Percentiles rank a stretch among this genome's conserved stretches.
Evolutionary conservation across 2,113 vertebrate genomes (phyloP).

Genomic region (Stercorarius parasiticus): DNA sequence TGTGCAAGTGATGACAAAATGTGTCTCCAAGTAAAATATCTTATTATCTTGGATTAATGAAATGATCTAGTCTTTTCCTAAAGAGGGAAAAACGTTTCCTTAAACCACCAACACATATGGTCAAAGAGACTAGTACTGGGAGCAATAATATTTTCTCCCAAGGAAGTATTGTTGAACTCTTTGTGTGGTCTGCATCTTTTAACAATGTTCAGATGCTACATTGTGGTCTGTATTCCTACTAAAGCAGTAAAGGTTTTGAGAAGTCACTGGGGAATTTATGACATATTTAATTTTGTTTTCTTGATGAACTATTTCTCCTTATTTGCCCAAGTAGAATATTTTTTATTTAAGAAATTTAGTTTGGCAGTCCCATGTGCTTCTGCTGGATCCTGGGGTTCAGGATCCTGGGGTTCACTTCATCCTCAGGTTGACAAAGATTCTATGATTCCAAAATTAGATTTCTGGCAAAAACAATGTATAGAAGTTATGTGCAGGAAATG

Average conservation of each 20-base stretch:
- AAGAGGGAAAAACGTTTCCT: constrained; percentile 55
- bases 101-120: constrained; percentile 46
- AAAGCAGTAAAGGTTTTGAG: constrained; percentile 57
- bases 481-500: constrained; percentile 11
- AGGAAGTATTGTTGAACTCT: constrained; percentile 54
- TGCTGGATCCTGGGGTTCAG: neutral
- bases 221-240: constrained; percentile 39
- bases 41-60: constrained; percentile 18
- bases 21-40: constrained; percentile 5
- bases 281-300: constrained; percentile 22
- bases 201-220: constrained; percentile 61
- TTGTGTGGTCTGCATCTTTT: constrained; percentile 67
- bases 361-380: neutral
- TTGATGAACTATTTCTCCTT: constrained; percentile 10
- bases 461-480: constrained; percentile 1
- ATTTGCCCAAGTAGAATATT: constrained; percentile 40
- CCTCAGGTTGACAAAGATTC: neutral
- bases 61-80: constrained; percentile 51
- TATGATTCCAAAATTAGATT: constrained; percentile 5
- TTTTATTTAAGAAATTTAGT: constrained; percentile 19
- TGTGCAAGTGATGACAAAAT: constrained; percentile 44
- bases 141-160: constrained; percentile 49
- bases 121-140: constrained; percentile 16
- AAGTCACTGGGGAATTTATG: constrained; percentile 13
- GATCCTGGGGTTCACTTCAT: neutral